A percentile compares a stretch with the other conserved stretches of the same genome.
Conservation (phyloP, 2,113 vertebrate species). For the Tenrec ecaudatus region DNA sequence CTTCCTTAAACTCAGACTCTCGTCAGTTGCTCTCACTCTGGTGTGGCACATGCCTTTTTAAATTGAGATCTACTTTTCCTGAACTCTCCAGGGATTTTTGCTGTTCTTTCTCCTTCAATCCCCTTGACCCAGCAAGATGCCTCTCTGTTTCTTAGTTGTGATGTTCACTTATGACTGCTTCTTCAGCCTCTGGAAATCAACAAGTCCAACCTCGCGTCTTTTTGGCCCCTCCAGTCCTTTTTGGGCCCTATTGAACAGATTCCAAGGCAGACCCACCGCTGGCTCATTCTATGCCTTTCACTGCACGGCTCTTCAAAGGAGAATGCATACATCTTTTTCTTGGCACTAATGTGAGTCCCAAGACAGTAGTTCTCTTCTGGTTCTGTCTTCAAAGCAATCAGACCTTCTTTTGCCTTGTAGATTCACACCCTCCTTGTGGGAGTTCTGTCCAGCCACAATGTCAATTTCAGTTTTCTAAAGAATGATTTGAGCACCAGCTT, state of each 20-base stretch:
- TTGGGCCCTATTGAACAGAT: background rate
- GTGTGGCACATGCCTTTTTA: background rate
- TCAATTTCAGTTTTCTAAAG: background rate
- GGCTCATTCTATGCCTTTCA: background rate
- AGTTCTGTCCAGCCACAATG: background rate
- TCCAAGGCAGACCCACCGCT: background rate
- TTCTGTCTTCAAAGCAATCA: background rate
- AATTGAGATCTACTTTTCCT: background rate
- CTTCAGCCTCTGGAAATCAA: background rate
- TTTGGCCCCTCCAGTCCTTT: background rate
- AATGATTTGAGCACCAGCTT: background rate
- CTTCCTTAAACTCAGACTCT: background rate
- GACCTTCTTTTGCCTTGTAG: background rate
- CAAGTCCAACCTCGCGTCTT: background rate
- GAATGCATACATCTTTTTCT: background rate
- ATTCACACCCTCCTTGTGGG: background rate
- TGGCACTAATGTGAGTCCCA: background rate
- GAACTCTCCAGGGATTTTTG: background rate
- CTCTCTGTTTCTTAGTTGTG: background rate
- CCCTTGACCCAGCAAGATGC: background rate
- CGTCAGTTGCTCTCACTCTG: background rate
- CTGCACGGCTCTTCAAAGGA: background rate
- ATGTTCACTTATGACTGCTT: background rate
- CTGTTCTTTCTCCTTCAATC: slow-evolving; percentile 4
- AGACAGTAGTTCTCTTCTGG: background rate